Conservation (phyloP, 2,113 vertebrate genomes). For the Cricetomys ansorgei region DNA sequence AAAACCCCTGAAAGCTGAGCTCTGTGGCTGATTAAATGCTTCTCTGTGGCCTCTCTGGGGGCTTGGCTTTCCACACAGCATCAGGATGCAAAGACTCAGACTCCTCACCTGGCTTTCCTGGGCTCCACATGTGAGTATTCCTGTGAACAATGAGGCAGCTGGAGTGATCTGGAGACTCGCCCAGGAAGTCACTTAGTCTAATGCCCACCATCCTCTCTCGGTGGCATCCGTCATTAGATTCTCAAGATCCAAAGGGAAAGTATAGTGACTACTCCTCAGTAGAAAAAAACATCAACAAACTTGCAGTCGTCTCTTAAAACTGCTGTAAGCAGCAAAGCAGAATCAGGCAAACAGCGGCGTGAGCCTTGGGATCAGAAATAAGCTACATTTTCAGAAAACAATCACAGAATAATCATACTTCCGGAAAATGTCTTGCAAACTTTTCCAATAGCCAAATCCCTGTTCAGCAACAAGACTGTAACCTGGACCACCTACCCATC, state of each 20-base stretch:
- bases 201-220: not conserved
- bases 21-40: not conserved
- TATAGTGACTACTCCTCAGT: not conserved
- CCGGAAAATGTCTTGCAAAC: conserved; percentile 31
- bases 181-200: not conserved
- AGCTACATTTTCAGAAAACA: conserved; percentile 56
- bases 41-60: accelerated
- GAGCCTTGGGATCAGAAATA: conserved; percentile 20
- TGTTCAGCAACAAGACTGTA: not conserved
- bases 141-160: not conserved
- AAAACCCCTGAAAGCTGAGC: not conserved
- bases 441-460: not conserved
- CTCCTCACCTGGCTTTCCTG: not conserved
- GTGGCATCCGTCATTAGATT: not conserved
- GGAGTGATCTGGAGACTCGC: not conserved
- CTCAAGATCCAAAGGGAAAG: not conserved
- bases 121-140: not conserved
- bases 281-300: not conserved
- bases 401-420: conserved; percentile 30
- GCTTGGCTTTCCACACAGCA: not conserved
- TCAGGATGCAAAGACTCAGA: not conserved
- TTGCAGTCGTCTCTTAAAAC: conserved; percentile 4
- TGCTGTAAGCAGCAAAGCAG: not conserved
- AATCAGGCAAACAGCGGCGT: not conserved
- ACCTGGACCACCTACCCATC: conserved; percentile 9